Evolutionary conservation across 2,888 invertebrate species (phyloP).

Genomic region (Limnephilus rhombicus): DNA sequence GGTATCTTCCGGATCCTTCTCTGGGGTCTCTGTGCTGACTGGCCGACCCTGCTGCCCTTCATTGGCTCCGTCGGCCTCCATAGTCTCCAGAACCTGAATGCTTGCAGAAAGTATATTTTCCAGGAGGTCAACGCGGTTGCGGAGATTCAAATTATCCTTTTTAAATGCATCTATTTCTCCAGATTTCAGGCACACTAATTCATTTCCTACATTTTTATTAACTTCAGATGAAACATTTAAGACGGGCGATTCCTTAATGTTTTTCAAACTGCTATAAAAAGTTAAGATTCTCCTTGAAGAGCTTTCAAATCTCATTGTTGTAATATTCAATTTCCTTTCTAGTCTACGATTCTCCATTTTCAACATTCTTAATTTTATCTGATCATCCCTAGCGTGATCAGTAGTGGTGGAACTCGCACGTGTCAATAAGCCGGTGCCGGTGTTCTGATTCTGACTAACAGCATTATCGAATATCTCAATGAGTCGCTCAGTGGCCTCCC

Average conservation of each 20-base stretch:
- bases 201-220: background rate
- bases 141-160: background rate
- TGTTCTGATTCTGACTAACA: background rate
- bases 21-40: no score
- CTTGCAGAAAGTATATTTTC: background rate
- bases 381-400: background rate
- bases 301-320: slow-evolving; percentile 20
- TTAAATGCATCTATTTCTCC: background rate
- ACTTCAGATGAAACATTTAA: background rate
- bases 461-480: slow-evolving; percentile 36
- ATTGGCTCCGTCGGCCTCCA: background rate
- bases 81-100: background rate
- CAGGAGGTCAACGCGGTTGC: background rate
- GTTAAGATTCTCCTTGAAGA: background rate
- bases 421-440: background rate
- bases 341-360: background rate
- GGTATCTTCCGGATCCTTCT: no score
- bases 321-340: slow-evolving; percentile 18
- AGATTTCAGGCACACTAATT: background rate
- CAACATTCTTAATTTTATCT: background rate
- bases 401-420: background rate
- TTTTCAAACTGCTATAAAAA: background rate
- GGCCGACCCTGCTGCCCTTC: background rate
- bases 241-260: background rate
- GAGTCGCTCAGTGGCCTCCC: background rate